Evolutionary conservation across 1,140 invertebrate genomes (phyloP).

Genomic region (Cydia fagiglandana): DNA sequence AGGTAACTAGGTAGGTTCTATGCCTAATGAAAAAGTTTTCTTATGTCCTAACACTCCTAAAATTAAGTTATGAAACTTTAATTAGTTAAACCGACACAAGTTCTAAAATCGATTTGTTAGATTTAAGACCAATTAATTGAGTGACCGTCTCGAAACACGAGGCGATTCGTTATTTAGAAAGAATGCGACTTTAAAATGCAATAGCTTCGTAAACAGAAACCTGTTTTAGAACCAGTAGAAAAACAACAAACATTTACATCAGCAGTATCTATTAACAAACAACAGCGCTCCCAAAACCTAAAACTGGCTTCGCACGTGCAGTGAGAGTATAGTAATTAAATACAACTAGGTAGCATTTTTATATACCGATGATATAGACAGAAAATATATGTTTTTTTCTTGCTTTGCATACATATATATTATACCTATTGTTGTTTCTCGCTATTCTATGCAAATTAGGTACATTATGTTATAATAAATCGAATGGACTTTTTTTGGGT

Average conservation of each 20-base stretch:
- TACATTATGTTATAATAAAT: too few species aligned
- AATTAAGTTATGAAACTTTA: not conserved
- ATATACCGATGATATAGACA: not conserved
- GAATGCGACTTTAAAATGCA: not conserved
- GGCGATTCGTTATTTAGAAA: not conserved
- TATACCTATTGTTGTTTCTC: too few species aligned
- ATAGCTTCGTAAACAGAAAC: not conserved
- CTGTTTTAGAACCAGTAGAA: not conserved
- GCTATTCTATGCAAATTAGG: too few species aligned
- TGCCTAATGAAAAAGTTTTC: too few species aligned
- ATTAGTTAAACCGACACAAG: not conserved
- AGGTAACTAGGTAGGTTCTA: too few species aligned
- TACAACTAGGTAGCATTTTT: not conserved
- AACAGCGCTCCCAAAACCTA: not conserved
- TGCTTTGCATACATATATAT: too few species aligned
- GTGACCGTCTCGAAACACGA: not conserved
- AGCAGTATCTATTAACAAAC: not conserved
- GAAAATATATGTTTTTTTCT: too few species aligned
- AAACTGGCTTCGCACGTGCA: not conserved
- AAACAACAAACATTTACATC: constrained; percentile 5
- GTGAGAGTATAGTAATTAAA: not conserved
- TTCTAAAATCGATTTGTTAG: not conserved
- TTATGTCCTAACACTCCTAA: not conserved
- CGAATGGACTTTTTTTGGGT: too few species aligned
- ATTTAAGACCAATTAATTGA: not conserved